Evolutionary conservation across 2,888 invertebrate species (phyloP).

Genomic region (Invenusta paracnida): DNA sequence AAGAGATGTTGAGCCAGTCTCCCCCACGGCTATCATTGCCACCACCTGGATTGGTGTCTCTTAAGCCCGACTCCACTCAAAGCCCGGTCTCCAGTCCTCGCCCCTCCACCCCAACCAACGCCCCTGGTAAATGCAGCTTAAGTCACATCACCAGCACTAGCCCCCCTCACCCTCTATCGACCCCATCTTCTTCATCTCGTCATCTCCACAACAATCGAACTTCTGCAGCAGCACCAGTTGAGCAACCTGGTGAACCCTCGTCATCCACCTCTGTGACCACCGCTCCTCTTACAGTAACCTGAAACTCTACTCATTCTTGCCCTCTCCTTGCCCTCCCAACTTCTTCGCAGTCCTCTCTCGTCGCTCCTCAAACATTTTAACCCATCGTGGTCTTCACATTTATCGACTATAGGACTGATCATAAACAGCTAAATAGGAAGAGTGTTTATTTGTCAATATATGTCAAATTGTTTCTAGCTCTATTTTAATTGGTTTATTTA

Average conservation of each 20-base stretch:
- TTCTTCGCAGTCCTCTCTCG: too few species aligned
- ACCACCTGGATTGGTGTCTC: neutral
- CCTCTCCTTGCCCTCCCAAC: neutral
- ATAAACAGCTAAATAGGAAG: too few species aligned
- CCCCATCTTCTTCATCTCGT: neutral
- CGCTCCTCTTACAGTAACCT: neutral
- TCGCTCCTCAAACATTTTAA: too few species aligned
- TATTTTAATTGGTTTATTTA: too few species aligned
- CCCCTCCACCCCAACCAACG: neutral
- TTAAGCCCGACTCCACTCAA: neutral
- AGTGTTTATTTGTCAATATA: too few species aligned
- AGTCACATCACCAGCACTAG: neutral
- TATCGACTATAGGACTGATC: too few species aligned
- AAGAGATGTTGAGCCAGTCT: neutral
- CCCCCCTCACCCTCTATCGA: neutral
- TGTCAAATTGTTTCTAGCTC: too few species aligned
- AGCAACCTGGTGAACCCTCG: too few species aligned
- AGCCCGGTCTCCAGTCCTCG: neutral
- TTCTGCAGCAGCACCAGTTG: too few species aligned
- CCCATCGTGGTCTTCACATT: too few species aligned
- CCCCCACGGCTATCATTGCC: too few species aligned
- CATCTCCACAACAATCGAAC: too few species aligned
- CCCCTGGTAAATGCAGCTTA: neutral
- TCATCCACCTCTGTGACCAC: neutral
- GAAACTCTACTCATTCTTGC: neutral